These are phyloP conservation scores for Dasysyrphus tricinctus DNA, from an alignment of 2,888 invertebrate genomes.

Conservation along the genomic window DNA sequence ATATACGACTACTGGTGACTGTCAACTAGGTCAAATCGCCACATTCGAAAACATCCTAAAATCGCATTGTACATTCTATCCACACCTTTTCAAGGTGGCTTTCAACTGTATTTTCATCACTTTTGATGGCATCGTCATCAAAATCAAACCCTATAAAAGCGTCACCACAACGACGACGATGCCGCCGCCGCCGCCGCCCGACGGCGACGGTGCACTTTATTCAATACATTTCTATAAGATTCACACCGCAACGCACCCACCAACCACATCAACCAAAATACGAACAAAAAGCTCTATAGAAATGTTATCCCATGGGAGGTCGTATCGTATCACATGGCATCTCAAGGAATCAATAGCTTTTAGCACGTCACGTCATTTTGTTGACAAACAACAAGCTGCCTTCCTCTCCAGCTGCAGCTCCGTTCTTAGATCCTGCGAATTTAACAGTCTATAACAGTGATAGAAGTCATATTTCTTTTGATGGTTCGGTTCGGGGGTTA, in stretches of 20 bases:
- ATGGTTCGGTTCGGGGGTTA: constrained; percentile 32
- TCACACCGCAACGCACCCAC: constrained; percentile 16
- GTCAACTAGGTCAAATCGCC: constrained; percentile 24
- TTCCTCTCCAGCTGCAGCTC: too few relatives aligned
- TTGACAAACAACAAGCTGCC: constrained; percentile 55
- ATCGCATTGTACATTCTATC: constrained; percentile 31
- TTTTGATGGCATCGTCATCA: constrained; percentile 19
- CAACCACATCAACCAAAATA: neutral
- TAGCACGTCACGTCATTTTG: constrained; percentile 44
- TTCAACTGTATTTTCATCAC: constrained; percentile 39
- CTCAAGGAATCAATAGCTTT: constrained; percentile 62
- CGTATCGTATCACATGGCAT: constrained; percentile 25
- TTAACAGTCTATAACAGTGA: neutral
- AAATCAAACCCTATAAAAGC: constrained; percentile 14
- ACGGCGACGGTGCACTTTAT: neutral
- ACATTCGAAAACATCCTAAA: neutral
- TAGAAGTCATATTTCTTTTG: constrained; percentile 66
- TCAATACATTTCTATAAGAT: constrained; percentile 17
- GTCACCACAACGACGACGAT: constrained; percentile 10
- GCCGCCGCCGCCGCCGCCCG: neutral
- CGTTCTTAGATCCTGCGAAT: neutral
- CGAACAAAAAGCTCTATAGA: neutral
- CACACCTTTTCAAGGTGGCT: constrained; percentile 32
- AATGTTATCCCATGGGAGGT: constrained; percentile 16
- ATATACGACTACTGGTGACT: too few relatives aligned